phyloP scores from a whole-genome alignment of 1,140 invertebrate species.

The Notospermus geniculatus region DNA sequence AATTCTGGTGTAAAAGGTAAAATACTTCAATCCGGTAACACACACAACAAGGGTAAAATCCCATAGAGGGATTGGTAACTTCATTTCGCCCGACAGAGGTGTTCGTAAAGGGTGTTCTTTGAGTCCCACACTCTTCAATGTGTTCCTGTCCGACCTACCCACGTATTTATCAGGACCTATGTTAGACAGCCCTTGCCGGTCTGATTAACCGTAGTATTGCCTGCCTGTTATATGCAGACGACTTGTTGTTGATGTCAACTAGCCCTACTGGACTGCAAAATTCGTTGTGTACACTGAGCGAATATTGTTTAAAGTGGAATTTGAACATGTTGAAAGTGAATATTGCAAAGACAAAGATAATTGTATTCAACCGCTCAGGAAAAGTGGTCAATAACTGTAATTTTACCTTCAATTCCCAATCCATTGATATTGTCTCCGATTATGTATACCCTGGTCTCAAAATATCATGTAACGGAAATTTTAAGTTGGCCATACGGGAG shows the following conservation, averaged over 20 bases:
- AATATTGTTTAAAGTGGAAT: slow-evolving; percentile 2
- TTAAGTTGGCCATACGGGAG: too few relatives aligned
- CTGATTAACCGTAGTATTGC: not conserved
- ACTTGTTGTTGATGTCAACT: not conserved
- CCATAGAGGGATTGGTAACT: too few relatives aligned
- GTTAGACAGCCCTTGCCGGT: not conserved
- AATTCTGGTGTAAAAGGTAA: not conserved
- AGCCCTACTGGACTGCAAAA: not conserved
- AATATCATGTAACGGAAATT: too few relatives aligned
- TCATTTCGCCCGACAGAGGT: too few relatives aligned
- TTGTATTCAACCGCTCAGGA: not conserved
- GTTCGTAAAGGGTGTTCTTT: not conserved
- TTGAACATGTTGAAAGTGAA: not conserved
- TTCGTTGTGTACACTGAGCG: not conserved
- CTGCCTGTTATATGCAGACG: slow-evolving; percentile 5
- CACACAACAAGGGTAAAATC: too few relatives aligned
- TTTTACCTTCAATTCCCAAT: too few relatives aligned
- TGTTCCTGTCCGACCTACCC: not conserved
- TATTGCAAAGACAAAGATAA: not conserved
- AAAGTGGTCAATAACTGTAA: too few relatives aligned
- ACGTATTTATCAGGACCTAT: not conserved
- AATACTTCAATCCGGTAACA: not conserved
- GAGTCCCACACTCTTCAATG: not conserved
- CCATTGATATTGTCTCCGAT: too few relatives aligned
- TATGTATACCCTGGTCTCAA: too few relatives aligned